Evolutionary conservation across 1,140 invertebrate genomes (phyloP).

Genomic region (Drosophila sp.): DNA sequence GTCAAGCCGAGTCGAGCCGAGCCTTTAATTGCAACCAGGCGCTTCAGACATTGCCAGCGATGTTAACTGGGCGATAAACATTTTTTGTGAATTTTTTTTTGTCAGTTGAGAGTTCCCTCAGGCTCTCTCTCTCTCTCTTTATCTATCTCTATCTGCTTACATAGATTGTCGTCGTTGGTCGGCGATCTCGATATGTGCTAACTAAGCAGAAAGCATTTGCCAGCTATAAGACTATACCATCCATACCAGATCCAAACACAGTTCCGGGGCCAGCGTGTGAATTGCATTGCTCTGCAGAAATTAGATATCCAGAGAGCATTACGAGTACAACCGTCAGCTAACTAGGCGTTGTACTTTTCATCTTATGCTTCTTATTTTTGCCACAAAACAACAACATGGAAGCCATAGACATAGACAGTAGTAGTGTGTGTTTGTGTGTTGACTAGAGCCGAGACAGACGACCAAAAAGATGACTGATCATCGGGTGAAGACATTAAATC

Average conservation of each 20-base stretch:
- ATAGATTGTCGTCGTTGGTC: conserved; percentile 10
- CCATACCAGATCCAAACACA: neutral
- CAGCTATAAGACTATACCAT: conserved; percentile 15
- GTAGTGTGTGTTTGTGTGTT: neutral
- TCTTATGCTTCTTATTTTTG: no score
- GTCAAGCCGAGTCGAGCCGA: conserved; percentile 2
- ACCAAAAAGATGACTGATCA: conserved; percentile 65
- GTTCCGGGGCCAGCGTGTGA: conserved; percentile 43
- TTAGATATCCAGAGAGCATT: conserved; percentile 51
- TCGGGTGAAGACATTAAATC: conserved; percentile 74
- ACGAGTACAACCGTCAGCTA: conserved; percentile 15
- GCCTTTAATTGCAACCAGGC: conserved; percentile 54
- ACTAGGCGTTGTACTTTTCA: conserved; percentile 43
- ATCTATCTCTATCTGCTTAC: conserved; percentile 1
- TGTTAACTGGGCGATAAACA: conserved; percentile 56
- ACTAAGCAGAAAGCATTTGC: conserved; percentile 42
- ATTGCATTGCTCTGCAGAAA: conserved; percentile 56
- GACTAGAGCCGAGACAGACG: neutral
- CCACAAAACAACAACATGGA: no score
- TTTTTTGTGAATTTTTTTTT: conserved; percentile 54
- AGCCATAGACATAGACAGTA: no score
- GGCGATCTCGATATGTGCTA: conserved; percentile 42
- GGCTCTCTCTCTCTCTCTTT: neutral
- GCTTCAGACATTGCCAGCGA: conserved; percentile 27
- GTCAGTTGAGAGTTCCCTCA: conserved; percentile 14